Base-by-base conservation (phyloP, 2,888 invertebrate species). In the Apodemia duryi region DNA sequence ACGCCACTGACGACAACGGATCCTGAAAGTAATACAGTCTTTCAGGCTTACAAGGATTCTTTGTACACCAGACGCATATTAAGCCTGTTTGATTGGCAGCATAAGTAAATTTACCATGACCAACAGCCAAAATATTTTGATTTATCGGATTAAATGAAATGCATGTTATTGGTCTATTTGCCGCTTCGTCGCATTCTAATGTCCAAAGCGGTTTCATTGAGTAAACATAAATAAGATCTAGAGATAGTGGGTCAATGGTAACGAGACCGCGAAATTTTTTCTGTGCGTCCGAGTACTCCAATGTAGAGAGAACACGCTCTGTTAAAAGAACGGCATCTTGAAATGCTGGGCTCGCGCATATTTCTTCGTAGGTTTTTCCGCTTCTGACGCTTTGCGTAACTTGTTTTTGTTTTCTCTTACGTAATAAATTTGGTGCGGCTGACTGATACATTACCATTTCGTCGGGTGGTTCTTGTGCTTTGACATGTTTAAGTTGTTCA, bases 11-110 rank as follows among this genome's bases (percentile, higher is more conserved):
- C 0, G 96, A 95, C 0, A 96, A 93, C 0, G 96, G 93, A 62
- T 93, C 86, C 0, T 89, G 77, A 75, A 96, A 96, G 4, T 83
- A 74, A 74, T 95, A 96, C 6, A 91, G 77, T 68, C 95, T 91
- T 79, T 96, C 97, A 0, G 97, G 97, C 76, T 95, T 94, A 13
- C 93, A 93, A 0, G 96, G 96, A 81, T 97, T 97, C 83, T 97
- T 95, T 1, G 95, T 94, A 75, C 95, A 96, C 97, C 97, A 97
- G 66, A 97, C 82, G 72, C 95, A 93, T 1, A 97, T 92, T 51
- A 95, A 76, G 0, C 97, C 97, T 1, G 82, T 81, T n/a, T 84
- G 84, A 0, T 85, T 82, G 41, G 94, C 93, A 0, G 91, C 87
- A 75, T 93, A 94, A 46, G 90, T 92, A 71, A 93, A 94, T 74